Conservation (phyloP, 2,888 invertebrate genomes). For the Parnassius mnemosyne region DNA sequence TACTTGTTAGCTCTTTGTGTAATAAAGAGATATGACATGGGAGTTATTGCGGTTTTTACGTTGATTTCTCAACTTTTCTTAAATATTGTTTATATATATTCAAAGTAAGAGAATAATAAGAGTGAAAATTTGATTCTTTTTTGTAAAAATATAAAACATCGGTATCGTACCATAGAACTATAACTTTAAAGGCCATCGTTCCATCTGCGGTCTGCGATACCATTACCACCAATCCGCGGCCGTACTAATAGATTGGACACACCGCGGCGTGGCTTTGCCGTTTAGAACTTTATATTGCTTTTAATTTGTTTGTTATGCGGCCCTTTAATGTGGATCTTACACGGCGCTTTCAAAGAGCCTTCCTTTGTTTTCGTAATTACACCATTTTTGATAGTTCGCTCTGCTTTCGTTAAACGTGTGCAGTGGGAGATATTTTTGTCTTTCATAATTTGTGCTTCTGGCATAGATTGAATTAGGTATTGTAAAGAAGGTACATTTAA, state of each 20-base stretch:
- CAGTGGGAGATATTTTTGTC: constrained; percentile 10
- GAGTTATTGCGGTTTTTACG: background rate
- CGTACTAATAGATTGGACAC: constrained; percentile 53
- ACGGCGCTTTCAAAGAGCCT: constrained; percentile 47
- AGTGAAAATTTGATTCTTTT: no score
- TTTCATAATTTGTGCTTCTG: no score
- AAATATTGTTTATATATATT: background rate
- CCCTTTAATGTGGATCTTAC: constrained; percentile 65
- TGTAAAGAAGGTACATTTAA: no score
- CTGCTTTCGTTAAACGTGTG: constrained; percentile 5
- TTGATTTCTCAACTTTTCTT: background rate
- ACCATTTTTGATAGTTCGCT: constrained; percentile 37
- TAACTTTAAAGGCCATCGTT: constrained; percentile 25
- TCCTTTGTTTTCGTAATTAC: constrained; percentile 61
- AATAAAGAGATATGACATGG: background rate
- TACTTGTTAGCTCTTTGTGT: background rate
- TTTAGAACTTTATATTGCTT: constrained; percentile 62
- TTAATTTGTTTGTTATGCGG: constrained; percentile 67
- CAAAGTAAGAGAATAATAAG: no score
- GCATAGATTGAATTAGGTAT: no score
- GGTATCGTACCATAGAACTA: constrained; percentile 31
- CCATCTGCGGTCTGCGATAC: constrained; percentile 37
- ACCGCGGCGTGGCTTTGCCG: constrained; percentile 58
- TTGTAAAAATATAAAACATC: no score
- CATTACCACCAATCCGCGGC: constrained; percentile 34